Base-by-base conservation (phyloP, 2,888 invertebrate genomes). In the Cataglyphis livida region DNA sequence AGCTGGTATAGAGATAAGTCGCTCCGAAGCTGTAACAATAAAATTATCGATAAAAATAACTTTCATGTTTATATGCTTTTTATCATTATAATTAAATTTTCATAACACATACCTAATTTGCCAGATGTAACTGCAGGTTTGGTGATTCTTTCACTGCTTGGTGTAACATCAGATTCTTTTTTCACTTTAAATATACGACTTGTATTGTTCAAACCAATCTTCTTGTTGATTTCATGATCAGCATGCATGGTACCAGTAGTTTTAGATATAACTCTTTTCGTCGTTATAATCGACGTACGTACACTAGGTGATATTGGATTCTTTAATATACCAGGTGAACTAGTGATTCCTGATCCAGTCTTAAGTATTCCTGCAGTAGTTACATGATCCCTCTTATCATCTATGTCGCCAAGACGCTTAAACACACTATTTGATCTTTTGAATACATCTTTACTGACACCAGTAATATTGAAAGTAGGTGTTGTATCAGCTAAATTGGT, bases 401-500 rank as follows among this genome's bases (percentile, higher is more conserved):
- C 93, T 82, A 93, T 94, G 48, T 93, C 94, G 1, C 95, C 95
- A 10, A 95, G 91, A 12, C 95, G 92, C 84, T 93, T 94, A 73
- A 95, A 95, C 12, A 95, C 95, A 64, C 91, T 89, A 66, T 89
- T 91, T 3, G 91, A 90, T 82, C 93, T 90, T 78, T 94, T 94
- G 21, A 93, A 87, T 25, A 92, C 86, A 12, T 93, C 92, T 65
- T 93, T 93, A 2, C 93, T 93, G 7, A 95, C 70, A 3, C 95
- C 95, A 48, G 94, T 95, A 9, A 95, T 90, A 68, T 93, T 95
- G 71, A 95, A 94, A 0, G 92, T 94, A 4, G 93, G 92, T 2
- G 76, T 87, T 0, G 91, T 88, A 57, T 93, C 93, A 10, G 86
- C 84, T 15, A 88, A 84, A 87, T 91, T 94, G 18, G 95, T 95